Evolutionary conservation across 2,113 vertebrate species (phyloP).

Genomic region (Suncus etruscus): DNA sequence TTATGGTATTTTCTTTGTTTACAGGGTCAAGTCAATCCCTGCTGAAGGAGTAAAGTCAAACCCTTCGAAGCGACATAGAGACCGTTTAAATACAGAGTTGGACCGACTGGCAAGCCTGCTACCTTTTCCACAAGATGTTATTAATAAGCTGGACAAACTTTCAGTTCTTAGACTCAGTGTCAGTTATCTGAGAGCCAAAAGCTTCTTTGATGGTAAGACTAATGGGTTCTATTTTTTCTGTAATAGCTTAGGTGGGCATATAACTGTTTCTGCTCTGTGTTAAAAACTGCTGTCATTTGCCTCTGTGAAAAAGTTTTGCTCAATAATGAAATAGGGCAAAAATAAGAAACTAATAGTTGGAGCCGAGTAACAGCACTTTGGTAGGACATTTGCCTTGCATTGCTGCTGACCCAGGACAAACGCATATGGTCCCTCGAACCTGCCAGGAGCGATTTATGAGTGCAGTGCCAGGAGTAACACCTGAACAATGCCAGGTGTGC

Average conservation of each 20-base stretch:
- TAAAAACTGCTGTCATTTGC: slow-evolving; percentile 66
- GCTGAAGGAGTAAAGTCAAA: slow-evolving; percentile 92
- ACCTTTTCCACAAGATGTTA: slow-evolving; percentile 92
- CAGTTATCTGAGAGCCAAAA: slow-evolving; percentile 93
- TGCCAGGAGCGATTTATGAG: too few relatives aligned
- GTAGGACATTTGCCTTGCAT: too few relatives aligned
- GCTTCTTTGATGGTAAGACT: slow-evolving; percentile 92
- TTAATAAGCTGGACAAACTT: slow-evolving; percentile 93
- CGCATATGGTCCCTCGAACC: too few relatives aligned
- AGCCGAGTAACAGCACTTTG: too few relatives aligned
- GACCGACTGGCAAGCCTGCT: slow-evolving; percentile 91
- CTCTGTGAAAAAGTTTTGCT: slow-evolving; percentile 25
- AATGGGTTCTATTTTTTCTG: slow-evolving; percentile 70
- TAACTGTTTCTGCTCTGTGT: neutral
- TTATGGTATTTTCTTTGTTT: slow-evolving; percentile 55
- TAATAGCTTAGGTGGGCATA: neutral
- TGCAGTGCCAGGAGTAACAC: too few relatives aligned
- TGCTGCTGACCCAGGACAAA: too few relatives aligned
- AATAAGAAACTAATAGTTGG: neutral
- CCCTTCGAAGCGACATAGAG: slow-evolving; percentile 93
- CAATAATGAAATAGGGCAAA: slow-evolving; percentile 15
- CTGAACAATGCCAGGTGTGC: too few relatives aligned
- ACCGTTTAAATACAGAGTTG: slow-evolving; percentile 91
- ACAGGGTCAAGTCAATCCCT: slow-evolving; percentile 87
- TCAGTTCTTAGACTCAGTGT: slow-evolving; percentile 93